phyloP scores from a whole-genome alignment of 2,113 vertebrate species.

The Mesocricetus auratus region DNA sequence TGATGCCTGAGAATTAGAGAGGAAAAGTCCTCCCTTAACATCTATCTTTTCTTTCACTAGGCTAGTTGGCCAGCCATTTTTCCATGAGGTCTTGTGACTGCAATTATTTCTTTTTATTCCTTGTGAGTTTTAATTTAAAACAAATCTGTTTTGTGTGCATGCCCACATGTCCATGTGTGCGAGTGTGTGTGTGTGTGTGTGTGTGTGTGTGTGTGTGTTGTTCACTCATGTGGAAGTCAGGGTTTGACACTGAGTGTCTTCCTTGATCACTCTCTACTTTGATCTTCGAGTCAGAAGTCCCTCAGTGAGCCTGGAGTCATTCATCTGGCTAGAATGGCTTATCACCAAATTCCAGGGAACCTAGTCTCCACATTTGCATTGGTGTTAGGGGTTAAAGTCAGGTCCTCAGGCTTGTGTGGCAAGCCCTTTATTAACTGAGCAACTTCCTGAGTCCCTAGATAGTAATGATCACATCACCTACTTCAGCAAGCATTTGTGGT shows the following conservation, averaged over 20 bases:
- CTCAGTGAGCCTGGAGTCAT: background rate
- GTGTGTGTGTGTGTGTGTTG: background rate
- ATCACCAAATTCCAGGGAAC: too few species aligned
- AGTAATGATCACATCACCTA: constrained; percentile 12
- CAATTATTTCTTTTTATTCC: too few species aligned
- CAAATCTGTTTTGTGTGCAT: background rate
- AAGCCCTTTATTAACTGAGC: background rate
- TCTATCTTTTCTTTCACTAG: constrained; percentile 31
- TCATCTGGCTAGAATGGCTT: background rate
- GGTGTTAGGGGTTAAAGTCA: background rate
- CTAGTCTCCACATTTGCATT: too few species aligned
- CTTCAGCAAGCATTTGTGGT: background rate
- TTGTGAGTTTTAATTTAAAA: background rate
- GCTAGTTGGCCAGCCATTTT: background rate
- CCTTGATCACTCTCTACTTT: background rate
- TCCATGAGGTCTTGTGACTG: background rate
- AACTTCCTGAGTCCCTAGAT: too few species aligned
- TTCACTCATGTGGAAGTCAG: background rate
- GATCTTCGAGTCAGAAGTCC: background rate
- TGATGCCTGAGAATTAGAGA: background rate
- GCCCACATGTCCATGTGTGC: background rate
- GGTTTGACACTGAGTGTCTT: too few species aligned
- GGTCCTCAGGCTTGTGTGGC: too few species aligned
- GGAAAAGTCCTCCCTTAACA: background rate
- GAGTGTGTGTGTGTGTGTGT: background rate